Evolutionary conservation across 1,140 invertebrate genomes (phyloP).

Genomic region (Wiebesia pumilae): DNA sequence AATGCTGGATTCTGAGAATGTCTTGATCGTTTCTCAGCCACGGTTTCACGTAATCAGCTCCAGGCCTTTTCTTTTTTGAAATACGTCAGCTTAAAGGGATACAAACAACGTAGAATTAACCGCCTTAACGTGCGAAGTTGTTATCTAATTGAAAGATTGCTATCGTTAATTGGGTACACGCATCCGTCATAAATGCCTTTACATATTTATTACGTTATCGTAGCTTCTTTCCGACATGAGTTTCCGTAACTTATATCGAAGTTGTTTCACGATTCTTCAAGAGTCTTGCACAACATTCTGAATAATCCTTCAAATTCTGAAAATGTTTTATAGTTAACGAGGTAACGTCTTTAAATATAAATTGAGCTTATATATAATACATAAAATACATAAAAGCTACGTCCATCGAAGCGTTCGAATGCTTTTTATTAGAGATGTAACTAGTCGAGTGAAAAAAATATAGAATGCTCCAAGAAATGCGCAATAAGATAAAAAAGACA

Average conservation of each 20-base stretch:
- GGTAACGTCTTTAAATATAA: background rate
- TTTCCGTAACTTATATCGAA: background rate
- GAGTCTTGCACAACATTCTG: background rate
- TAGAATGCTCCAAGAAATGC: constrained; percentile 32
- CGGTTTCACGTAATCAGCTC: constrained; percentile 31
- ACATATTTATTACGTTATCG: background rate
- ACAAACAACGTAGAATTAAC: background rate
- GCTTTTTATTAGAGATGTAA: no score
- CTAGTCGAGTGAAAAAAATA: background rate
- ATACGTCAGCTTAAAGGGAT: background rate
- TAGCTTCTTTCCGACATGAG: background rate
- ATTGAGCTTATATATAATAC: background rate
- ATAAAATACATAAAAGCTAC: background rate
- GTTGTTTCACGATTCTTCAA: background rate
- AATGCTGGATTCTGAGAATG: constrained; percentile 31
- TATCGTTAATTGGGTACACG: background rate
- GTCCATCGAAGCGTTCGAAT: no score
- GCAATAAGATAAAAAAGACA: constrained; percentile 4
- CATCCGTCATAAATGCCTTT: background rate
- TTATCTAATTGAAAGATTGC: constrained; percentile 19
- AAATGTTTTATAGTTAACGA: background rate
- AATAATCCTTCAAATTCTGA: background rate
- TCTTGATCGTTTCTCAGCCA: constrained; percentile 25
- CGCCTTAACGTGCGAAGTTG: background rate
- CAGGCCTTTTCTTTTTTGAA: background rate